phyloP scores from a whole-genome alignment of 2,113 vertebrate genomes.

The Labeo catla region DNA sequence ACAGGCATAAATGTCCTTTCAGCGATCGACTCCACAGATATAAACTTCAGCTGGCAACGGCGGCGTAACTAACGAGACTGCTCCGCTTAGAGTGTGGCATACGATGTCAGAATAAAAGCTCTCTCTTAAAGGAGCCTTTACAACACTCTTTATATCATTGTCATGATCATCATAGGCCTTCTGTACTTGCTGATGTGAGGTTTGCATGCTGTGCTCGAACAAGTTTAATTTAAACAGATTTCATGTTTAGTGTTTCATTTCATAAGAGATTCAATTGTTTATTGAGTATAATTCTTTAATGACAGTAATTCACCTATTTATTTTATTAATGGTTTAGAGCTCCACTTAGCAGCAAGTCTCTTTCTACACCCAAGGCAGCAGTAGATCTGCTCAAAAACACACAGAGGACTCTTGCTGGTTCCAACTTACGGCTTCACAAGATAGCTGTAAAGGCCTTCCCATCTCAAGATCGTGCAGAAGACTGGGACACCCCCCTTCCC shows the following conservation, averaged over 20 bases:
- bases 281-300: background rate
- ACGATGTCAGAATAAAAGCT: no score
- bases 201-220: no score
- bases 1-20: no score
- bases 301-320: background rate
- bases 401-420: background rate
- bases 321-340: slow-evolving; percentile 3
- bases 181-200: no score
- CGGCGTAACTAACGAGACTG: no score
- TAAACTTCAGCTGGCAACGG: no score
- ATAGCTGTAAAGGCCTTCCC: slow-evolving; percentile 49
- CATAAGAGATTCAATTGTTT: background rate
- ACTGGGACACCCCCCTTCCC: slow-evolving; percentile 22
- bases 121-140: no score
- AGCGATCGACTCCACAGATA: no score
- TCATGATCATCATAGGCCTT: no score
- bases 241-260: background rate
- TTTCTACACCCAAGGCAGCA: slow-evolving; percentile 9
- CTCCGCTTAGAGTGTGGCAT: no score
- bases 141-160: no score
- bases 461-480: slow-evolving; percentile 16
- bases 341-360: background rate
- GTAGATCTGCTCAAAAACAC: slow-evolving; percentile 26
- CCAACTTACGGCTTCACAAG: slow-evolving; percentile 39
- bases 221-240: no score